Evolutionary conservation across 2,888 invertebrate species (phyloP), one percentile per base, ranked within the genome.

Genomic region (Apamea crenata): DNA sequence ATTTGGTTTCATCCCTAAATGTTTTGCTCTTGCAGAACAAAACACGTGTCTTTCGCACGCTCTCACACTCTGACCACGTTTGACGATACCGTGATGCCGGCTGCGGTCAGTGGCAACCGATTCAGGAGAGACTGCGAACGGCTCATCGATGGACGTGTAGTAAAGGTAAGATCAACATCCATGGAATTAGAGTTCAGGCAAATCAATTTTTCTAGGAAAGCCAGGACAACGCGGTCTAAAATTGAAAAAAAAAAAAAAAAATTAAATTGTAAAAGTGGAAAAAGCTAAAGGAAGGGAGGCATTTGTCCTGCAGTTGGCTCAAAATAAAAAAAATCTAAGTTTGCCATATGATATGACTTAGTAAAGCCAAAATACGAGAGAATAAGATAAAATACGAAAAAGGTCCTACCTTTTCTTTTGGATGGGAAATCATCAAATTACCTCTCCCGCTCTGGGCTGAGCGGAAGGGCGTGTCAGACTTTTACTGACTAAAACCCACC

Each of bases 31-130:
- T 95, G 71, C 96, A 98, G 98, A 94, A 98, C 98, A 85, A 99
- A 99, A 94, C 99, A 99, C 94, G 99, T 99, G 59, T 99, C 99
- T 90, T 99, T 99, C 92, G 98, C 99, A 70, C 97, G 99, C 79
- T 99, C 99, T 8, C 98, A 99, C 93, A 99, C 99, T 0, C 95
- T 99, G 87, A 98, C 98, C 50, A 99, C 98, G 10, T 98, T 99
- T 91, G 98, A 99, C 90, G 98, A 98, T 92, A 97, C 98, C 66
- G 97, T 93, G 88, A 96, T 97, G 96, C 96, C 97, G 0, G 96
- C 96, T 6, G 96, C 97, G 0, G 94, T 96, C 2, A 91, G 93
- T 59, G 94, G 97, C 82, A 97, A 89, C 91, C 92, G 96, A 21
- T 96, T 92, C 79, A 92, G 96, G 61, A 92, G 96, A 74, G 97